These are phyloP conservation scores for Euproctis similis DNA, from an alignment of 2,888 invertebrate genomes.

Conservation along the genomic window DNA sequence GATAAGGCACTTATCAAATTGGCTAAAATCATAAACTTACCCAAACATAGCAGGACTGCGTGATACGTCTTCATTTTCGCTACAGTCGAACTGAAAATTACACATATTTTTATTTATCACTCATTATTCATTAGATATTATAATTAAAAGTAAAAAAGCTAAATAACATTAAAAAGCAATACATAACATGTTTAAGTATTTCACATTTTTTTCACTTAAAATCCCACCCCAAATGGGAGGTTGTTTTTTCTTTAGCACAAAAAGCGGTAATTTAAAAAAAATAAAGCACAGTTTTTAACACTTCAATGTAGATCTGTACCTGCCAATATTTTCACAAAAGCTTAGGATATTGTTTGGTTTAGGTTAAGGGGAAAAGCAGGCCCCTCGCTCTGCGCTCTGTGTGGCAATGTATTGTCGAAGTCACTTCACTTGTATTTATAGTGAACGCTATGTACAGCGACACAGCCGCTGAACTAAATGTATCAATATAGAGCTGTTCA, in stretches of 20 bases:
- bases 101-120: conserved; percentile 23
- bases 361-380: conserved; percentile 39
- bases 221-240: neutral
- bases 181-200: too few relatives aligned
- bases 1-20: too few relatives aligned
- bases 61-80: conserved; percentile 52
- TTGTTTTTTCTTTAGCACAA: neutral
- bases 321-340: conserved; percentile 63
- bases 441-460: conserved; percentile 33
- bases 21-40: conserved; percentile 46
- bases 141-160: conserved; percentile 4
- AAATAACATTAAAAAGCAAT: conserved; percentile 6
- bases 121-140: too few relatives aligned
- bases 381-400: conserved; percentile 50
- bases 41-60: conserved; percentile 51
- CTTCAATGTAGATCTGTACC: conserved; percentile 31
- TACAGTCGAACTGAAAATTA: conserved; percentile 66
- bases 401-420: conserved; percentile 54
- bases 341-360: conserved; percentile 30
- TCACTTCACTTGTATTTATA: conserved; percentile 57
- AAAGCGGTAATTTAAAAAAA: neutral
- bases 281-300: conserved; percentile 5
- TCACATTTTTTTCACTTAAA: too few relatives aligned
- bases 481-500: conserved; percentile 43
- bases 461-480: conserved; percentile 21